These are phyloP conservation scores for Agapostemon virescens DNA, from an alignment of 2,888 invertebrate genomes.

Conservation along the genomic window DNA sequence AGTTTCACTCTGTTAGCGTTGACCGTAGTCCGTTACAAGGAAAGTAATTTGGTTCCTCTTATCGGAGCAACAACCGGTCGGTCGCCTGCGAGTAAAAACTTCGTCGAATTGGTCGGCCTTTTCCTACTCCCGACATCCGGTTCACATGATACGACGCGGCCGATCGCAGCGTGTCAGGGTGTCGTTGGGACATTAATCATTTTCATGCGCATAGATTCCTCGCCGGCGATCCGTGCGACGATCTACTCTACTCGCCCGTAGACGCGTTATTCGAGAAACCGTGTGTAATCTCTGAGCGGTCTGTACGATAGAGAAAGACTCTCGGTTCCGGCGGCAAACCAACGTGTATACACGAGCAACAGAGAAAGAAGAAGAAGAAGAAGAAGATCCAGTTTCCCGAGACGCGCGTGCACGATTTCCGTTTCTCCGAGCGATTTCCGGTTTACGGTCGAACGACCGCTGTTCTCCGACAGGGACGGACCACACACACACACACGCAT, in stretches of 20 bases:
- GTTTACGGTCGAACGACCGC: slow-evolving; percentile 22
- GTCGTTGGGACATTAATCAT: not conserved
- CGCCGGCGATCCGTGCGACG: not conserved
- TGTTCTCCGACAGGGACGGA: not conserved
- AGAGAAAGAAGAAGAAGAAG: slow-evolving; percentile 16
- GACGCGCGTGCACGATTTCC: slow-evolving; percentile 36
- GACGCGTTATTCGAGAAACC: not conserved
- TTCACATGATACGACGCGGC: slow-evolving; percentile 27
- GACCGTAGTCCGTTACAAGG: not conserved
- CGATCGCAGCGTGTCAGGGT: slow-evolving; percentile 22
- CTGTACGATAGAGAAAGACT: not conserved
- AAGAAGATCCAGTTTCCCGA: slow-evolving; percentile 23
- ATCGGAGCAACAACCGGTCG: not conserved
- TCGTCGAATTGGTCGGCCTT: slow-evolving; percentile 30
- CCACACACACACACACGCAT: too few species aligned
- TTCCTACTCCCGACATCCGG: slow-evolving; percentile 45
- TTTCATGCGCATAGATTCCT: not conserved
- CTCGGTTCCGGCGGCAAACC: not conserved
- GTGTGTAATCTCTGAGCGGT: not conserved
- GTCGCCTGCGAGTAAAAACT: slow-evolving; percentile 20
- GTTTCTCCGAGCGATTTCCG: slow-evolving; percentile 48
- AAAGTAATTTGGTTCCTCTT: not conserved
- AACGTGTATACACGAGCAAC: not conserved
- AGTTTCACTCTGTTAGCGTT: not conserved
- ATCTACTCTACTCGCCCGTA: not conserved